Conservation (phyloP, 2,888 invertebrate genomes). For the Gnatocerus cornutus region DNA sequence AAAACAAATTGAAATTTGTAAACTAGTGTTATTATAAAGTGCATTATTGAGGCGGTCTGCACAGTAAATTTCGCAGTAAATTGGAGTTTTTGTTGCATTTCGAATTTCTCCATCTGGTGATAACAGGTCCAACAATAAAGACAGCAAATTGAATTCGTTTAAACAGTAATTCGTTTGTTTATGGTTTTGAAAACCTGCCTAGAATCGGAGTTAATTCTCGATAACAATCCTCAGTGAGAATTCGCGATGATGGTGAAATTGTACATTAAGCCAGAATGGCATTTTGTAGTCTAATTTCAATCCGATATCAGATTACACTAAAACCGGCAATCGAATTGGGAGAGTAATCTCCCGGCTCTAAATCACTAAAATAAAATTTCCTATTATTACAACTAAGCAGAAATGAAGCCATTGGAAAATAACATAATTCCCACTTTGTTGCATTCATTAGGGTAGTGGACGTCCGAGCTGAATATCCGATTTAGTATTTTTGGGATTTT, state of each 20-base stretch:
- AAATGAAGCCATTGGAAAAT: conserved; percentile 32
- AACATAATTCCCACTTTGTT: conserved; percentile 26
- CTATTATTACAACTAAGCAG: conserved; percentile 33
- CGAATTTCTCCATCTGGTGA: conserved; percentile 11
- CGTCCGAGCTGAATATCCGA: background rate
- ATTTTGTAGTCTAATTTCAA: conserved; percentile 49
- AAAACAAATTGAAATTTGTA: too few relatives aligned
- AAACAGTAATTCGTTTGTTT: conserved; percentile 26
- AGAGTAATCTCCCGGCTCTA: conserved; percentile 40
- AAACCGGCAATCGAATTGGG: conserved; percentile 45
- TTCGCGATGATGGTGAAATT: conserved; percentile 30
- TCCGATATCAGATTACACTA: conserved; percentile 47
- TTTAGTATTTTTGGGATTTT: conserved; percentile 21
- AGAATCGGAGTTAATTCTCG: conserved; percentile 35
- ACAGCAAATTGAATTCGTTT: conserved; percentile 35
- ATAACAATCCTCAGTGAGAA: conserved; percentile 38
- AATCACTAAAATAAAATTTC: conserved; percentile 46
- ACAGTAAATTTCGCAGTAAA: conserved; percentile 30
- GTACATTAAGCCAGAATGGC: conserved; percentile 45
- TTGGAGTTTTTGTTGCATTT: conserved; percentile 31
- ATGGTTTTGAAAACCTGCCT: conserved; percentile 18
- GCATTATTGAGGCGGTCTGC: conserved; percentile 33
- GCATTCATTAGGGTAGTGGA: conserved; percentile 26
- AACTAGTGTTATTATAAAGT: conserved; percentile 42
- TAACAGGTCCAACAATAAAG: conserved; percentile 3